phyloP scores from a whole-genome alignment of 2,797 vertebrate genomes.

The Neopelma chrysocephalum region DNA sequence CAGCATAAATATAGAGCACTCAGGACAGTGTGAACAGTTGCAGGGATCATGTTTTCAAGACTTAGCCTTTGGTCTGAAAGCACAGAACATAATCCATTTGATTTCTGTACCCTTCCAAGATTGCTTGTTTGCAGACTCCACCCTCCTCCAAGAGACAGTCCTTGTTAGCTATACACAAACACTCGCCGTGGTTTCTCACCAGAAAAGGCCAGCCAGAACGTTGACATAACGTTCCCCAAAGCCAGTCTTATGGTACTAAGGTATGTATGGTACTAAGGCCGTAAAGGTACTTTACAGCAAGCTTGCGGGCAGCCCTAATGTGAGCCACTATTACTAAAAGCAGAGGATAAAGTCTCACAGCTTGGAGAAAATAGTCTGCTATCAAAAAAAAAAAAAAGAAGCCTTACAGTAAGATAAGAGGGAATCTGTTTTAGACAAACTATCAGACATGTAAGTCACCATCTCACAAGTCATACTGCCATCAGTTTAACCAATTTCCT shows the following conservation, averaged over 20 bases:
- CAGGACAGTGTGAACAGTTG: constrained; percentile 60
- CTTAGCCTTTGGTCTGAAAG: constrained; percentile 71
- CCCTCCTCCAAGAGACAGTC: not conserved
- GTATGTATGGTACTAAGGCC: too few relatives aligned
- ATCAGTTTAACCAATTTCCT: not conserved
- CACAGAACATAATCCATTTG: constrained; percentile 29
- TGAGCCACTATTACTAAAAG: not conserved
- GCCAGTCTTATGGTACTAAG: not conserved
- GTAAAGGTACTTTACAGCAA: not conserved
- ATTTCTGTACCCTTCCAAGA: not conserved
- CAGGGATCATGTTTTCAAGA: constrained; percentile 77
- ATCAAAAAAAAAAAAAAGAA: not conserved
- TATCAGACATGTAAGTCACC: not conserved
- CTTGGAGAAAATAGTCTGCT: not conserved
- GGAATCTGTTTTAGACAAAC: not conserved
- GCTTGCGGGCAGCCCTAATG: not conserved
- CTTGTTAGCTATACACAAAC: not conserved
- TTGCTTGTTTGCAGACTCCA: not conserved
- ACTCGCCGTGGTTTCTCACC: not conserved
- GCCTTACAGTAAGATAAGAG: not conserved
- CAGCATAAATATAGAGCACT: constrained; percentile 78
- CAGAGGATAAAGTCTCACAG: not conserved
- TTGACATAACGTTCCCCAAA: not conserved
- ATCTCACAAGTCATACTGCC: not conserved
- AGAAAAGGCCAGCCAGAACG: not conserved